Conservation (phyloP, 2,888 invertebrate genomes). For the Drosophila leonis region DNA sequence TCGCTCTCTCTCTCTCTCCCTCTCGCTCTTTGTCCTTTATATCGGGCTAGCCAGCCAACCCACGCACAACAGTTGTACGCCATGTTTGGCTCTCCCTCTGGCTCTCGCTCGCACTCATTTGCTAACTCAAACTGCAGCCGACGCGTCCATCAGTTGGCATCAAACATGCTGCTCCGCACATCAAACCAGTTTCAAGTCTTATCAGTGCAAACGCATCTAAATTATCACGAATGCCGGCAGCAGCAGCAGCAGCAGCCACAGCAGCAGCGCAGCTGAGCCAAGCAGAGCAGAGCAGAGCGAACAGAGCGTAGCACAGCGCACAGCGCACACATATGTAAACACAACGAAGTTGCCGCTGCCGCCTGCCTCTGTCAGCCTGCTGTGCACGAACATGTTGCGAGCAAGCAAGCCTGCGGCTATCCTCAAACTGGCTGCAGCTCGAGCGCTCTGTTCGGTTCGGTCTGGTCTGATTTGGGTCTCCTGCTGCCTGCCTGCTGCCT, state of each 20-base stretch:
- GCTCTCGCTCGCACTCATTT: slow-evolving; percentile 2
- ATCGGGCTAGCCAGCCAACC: slow-evolving; percentile 18
- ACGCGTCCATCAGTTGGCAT: slow-evolving; percentile 40
- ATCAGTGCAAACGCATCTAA: slow-evolving; percentile 72
- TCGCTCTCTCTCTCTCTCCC: background rate
- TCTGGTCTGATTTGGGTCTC: slow-evolving; percentile 44
- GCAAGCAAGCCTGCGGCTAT: slow-evolving; percentile 43
- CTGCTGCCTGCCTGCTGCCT: slow-evolving; percentile 36
- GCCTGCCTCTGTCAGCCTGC: slow-evolving; percentile 14
- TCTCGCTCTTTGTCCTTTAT: slow-evolving; percentile 33
- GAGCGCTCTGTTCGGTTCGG: slow-evolving; percentile 38
- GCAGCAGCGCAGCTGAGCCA: slow-evolving; percentile 30
- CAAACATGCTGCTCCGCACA: slow-evolving; percentile 71
- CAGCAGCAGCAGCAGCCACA: slow-evolving; percentile 1
- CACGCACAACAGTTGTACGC: slow-evolving; percentile 32
- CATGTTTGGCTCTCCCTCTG: slow-evolving; percentile 10
- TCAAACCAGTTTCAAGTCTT: slow-evolving; percentile 76
- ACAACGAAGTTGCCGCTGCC: slow-evolving; percentile 58
- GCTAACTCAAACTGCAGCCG: slow-evolving; percentile 50
- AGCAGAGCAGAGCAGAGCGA: slow-evolving; percentile 24
- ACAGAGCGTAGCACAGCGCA: slow-evolving; percentile 15
- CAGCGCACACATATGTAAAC: slow-evolving; percentile 62
- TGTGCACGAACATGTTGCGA: slow-evolving; percentile 70
- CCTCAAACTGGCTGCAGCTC: slow-evolving; percentile 47
- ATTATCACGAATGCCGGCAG: slow-evolving; percentile 78